These are phyloP conservation scores for Orius laevigatus DNA, from an alignment of 1,140 invertebrate species.

Conservation along the genomic window DNA sequence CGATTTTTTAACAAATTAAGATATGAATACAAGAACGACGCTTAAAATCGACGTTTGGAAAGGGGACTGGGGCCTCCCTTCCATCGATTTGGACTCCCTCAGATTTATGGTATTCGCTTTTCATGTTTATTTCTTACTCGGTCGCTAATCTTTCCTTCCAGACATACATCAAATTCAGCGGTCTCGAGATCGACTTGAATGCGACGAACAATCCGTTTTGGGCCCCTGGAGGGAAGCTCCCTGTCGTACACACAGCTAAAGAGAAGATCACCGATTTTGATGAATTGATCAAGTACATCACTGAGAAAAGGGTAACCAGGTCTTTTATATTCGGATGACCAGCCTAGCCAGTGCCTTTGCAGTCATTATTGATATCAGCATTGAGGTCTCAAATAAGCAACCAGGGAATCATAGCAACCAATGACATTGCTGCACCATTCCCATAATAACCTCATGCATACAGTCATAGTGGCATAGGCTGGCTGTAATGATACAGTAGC, in stretches of 20 bases:
- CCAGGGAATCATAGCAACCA: too few relatives aligned
- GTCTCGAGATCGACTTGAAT: conserved; percentile 44
- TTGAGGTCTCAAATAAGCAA: too few relatives aligned
- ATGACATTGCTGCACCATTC: too few relatives aligned
- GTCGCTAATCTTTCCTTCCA: conserved; percentile 27
- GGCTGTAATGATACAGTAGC: too few relatives aligned
- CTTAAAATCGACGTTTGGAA: conserved; percentile 58
- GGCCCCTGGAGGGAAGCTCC: conserved; percentile 47
- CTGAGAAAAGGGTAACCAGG: too few relatives aligned
- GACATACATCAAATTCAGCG: conserved; percentile 58
- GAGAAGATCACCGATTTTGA: conserved; percentile 39
- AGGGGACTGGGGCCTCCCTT: conserved; percentile 69
- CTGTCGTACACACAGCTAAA: conserved; percentile 43
- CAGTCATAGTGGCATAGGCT: too few relatives aligned
- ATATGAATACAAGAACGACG: conserved; percentile 17
- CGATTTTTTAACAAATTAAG: not conserved
- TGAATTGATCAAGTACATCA: conserved; percentile 47
- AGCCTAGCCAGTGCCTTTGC: too few relatives aligned
- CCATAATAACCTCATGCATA: too few relatives aligned
- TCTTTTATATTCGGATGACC: too few relatives aligned
- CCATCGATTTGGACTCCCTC: conserved; percentile 60
- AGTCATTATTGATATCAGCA: too few relatives aligned
- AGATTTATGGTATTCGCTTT: conserved; percentile 49
- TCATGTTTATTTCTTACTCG: conserved; percentile 10
- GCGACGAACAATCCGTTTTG: conserved; percentile 50